Base-by-base conservation (phyloP, 2,113 vertebrate species). In the Forbesichthys papilliferus region DNA sequence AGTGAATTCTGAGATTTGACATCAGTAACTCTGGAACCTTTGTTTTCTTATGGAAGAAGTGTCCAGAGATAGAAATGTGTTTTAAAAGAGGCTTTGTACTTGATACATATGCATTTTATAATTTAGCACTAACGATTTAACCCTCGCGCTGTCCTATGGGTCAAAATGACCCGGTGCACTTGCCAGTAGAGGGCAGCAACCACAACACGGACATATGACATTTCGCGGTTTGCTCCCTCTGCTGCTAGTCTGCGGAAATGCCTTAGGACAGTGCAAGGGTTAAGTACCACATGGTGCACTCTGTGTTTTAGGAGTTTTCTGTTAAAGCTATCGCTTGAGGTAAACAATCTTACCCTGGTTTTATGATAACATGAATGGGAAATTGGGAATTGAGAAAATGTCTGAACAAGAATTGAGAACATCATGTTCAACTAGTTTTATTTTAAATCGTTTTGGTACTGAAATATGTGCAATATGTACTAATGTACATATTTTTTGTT, bases 1-100 rank as follows among this genome's bases (percentile, higher is more conserved):
- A 95, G 90, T 95, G 95, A 96, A 96, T 95, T 96, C 95, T 88
- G 88, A 92, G 87, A 92, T 88, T 88, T 84, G 82, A 80, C 84
- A 69, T 77, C 36, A 75, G 87, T 85, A 84, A 85, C 88, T 90
- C 83, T 71, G 77, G 75, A 78, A 75, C 74, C 73, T 75, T 61
- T 76, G 78, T 86, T 77, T 76, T 71, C 78, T 61, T 84, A 77
- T 71, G 51, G 59, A 74, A 68, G 65, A 75, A 77, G 56, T 52
- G 53, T 74, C 65, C 66, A 76, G 64, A 68, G 69, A 60, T 18
- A 64, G 62, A 57, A 71, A 11, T 74, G 74, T 68, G 66, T 71
- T 69, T 62, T 70, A 13, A 64, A 66, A 53, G 74, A 78, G 64
- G 66, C 67, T 79, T 84, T 80, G 72, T 71, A 77, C 74, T 76